Evolutionary conservation across 2,888 invertebrate genomes (phyloP).

Genomic region (Mesorhabditis spiculigera): DNA sequence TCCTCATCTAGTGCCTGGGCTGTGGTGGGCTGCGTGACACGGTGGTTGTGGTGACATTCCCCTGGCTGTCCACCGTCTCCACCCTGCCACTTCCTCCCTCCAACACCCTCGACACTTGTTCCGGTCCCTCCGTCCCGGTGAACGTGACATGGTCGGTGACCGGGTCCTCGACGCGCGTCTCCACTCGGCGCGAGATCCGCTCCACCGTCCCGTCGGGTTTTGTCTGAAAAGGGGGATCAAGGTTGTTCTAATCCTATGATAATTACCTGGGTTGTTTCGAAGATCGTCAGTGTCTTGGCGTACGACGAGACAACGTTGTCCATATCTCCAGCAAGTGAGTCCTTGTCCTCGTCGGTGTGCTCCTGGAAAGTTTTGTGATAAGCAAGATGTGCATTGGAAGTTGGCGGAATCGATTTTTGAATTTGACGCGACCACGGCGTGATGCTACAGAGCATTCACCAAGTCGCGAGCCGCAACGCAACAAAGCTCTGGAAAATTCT

Average conservation of each 20-base stretch:
- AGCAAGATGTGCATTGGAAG: background rate
- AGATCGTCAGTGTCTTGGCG: constrained; percentile 56
- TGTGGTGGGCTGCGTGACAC: background rate
- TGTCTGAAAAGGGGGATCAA: background rate
- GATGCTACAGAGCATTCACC: background rate
- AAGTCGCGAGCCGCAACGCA: no score
- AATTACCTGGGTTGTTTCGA: constrained; percentile 48
- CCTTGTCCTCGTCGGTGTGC: constrained; percentile 43
- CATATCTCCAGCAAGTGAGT: constrained; percentile 50
- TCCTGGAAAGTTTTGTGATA: constrained; percentile 14
- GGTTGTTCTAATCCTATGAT: background rate
- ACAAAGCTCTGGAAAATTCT: no score
- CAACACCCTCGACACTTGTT: constrained; percentile 44
- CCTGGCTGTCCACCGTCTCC: constrained; percentile 54
- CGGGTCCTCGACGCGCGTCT: constrained; percentile 53
- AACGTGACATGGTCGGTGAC: constrained; percentile 52
- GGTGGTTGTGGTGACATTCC: constrained; percentile 53
- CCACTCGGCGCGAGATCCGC: constrained; percentile 55
- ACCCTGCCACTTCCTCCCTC: constrained; percentile 37
- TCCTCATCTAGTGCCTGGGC: background rate
- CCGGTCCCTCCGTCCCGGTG: constrained; percentile 56
- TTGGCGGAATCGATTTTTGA: background rate
- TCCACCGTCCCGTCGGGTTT: constrained; percentile 51
- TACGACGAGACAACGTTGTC: constrained; percentile 41
- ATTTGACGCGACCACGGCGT: background rate